Evolutionary conservation across 2,113 vertebrate species (phyloP), one percentile per base, ranked within the genome.

Genomic region (Anoura caudifer): DNA sequence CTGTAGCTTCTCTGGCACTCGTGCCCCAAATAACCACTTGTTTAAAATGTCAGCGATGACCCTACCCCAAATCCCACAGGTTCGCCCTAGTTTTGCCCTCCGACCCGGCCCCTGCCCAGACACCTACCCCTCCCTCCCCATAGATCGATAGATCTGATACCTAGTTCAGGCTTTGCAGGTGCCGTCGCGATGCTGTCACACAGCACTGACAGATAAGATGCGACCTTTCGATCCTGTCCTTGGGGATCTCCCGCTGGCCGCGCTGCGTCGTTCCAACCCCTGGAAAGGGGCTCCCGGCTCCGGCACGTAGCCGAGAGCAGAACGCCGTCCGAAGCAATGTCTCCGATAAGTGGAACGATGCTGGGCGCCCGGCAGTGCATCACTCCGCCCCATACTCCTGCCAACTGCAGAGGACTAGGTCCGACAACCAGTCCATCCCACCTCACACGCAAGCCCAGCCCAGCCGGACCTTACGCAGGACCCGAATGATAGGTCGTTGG

Each of bases 161-260:
- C 97, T 91, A 91, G 63, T 89, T 87, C 82, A 33, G 95, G 76
- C 31, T 65, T 92, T 75, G 87, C 79, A 79, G 94, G 75, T 95
- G 92, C 89, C 15, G 90, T 72, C 24, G 41, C 59, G 67, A 77
- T n/a, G 95, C 67, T 79, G 61, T 90, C 92, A 82, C 87, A 87
- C 90, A 79, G 87, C 94, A 28, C 92, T 77, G 93, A 67, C 65
- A 91, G 83, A 15, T 90, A 67, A 87, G 80, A 45, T 36, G 7
- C 75, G 97, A 97, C 96, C 96, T 97, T 90, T 93, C 50, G 50
- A 84, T 82, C 94, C 96, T 52, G 96, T 97, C 97, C 97, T 96
- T 82, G 95, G 94, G 80, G 82, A 95, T 56, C 59, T 95, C 96
- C 75, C 47, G 47, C 87, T 33, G 88, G 94, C 75, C 54, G 63